A percentile compares a stretch with the other conserved stretches of the same genome.
Evolutionary conservation across 2,888 invertebrate species (phyloP).

Genomic region (Augiades crinisus): DNA sequence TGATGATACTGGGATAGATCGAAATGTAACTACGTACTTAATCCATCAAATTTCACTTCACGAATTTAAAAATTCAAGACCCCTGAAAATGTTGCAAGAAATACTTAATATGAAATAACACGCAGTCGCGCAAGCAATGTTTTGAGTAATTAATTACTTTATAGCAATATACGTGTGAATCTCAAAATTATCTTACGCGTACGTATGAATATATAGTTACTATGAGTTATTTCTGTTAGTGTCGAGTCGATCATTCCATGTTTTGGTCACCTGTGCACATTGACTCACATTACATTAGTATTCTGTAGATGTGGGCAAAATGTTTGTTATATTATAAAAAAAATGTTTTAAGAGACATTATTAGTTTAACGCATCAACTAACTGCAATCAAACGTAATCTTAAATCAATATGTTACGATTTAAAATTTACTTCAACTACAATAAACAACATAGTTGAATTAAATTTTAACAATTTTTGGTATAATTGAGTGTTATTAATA

Average conservation of each 20-base stretch:
- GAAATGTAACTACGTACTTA: too few relatives aligned
- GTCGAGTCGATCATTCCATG: constrained; percentile 57
- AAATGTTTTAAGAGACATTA: constrained; percentile 21
- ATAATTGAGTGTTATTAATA: constrained; percentile 53
- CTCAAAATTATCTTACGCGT: constrained; percentile 36
- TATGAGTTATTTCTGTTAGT: constrained; percentile 35
- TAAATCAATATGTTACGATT: constrained; percentile 4
- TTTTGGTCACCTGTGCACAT: constrained; percentile 36
- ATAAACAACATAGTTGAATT: constrained; percentile 10
- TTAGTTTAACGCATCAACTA: constrained; percentile 14
- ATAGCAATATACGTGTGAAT: constrained; percentile 50
- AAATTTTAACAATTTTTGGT: constrained; percentile 33
- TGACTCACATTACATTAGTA: constrained; percentile 25
- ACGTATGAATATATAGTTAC: constrained; percentile 1
- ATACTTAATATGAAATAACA: not conserved
- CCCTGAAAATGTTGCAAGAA: too few relatives aligned
- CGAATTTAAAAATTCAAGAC: not conserved
- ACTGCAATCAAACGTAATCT: constrained; percentile 15
- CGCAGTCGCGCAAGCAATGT: not conserved
- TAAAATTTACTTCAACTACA: constrained; percentile 22
- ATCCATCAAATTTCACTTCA: too few relatives aligned
- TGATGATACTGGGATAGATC: too few relatives aligned
- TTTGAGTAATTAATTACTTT: not conserved
- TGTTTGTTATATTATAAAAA: constrained; percentile 20
- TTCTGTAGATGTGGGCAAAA: constrained; percentile 7